Base-by-base conservation (phyloP, 2,113 vertebrate species). In the Chitala chitala region DNA sequence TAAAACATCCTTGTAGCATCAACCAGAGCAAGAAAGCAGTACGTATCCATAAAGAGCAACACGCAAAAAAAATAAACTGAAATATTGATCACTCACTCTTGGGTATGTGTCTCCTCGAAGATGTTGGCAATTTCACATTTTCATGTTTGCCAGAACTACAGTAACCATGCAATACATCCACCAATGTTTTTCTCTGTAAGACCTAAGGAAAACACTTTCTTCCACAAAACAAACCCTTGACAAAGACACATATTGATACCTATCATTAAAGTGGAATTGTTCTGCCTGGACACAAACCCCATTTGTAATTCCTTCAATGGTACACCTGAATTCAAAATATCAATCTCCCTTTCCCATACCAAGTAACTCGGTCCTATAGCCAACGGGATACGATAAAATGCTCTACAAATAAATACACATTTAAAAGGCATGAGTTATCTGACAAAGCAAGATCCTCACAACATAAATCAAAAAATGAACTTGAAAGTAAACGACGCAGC, bases 311-410 rank as follows among this genome's bases (percentile, higher is more conserved):
- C 36, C 64, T 40, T 66, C 64, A 89, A 83, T 81, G 84, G 91
- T 89, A 88, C 91, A 87, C 85, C 90, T 84, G 92, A 89, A 94
- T 89, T 90, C 93, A 95, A 94, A 96, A 96, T 91, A 93, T 92
- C 95, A 98, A 96, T 98, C 98, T 98, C 95, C 96, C 98, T 94
- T 94, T 94, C 93, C 79, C 85, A 91, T 90, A 90, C 81, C 79
- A 83, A 91, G 89, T 93, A 91, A 90, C 91, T 92, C 84, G 89
- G 87, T 86, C 80, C 87, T 83, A 86, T 90, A 89, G 87, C 77
- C 87, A 89, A 87, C 0, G 38, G 33, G 59, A 63, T 63, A 63
- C 59, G 31, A 63, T 63, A 63, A 63, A 82, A 85, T 85, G 90
- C 85, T 88, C 86, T 86, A 84, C 78, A 78, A 86, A 92, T 93